phyloP scores from a whole-genome alignment of 1,140 invertebrate species.

The Galleria mellonella region DNA sequence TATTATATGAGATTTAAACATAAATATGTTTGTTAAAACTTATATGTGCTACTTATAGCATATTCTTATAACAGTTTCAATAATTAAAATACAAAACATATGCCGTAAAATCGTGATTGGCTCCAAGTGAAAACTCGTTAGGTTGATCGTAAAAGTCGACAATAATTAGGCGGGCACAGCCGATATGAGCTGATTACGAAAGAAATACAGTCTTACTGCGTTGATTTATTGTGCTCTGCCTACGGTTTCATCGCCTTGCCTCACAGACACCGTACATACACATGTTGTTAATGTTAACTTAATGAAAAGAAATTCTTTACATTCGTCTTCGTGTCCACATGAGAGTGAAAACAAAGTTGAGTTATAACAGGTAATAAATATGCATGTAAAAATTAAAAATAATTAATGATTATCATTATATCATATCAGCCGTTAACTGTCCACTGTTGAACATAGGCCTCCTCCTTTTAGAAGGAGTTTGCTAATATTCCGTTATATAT shows the following conservation, averaged over 20 bases:
- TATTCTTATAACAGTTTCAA: constrained; percentile 8
- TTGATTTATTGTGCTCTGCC: constrained; percentile 61
- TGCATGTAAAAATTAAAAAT: too few relatives aligned
- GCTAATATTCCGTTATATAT: too few relatives aligned
- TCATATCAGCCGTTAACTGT: too few relatives aligned
- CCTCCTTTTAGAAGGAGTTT: too few relatives aligned
- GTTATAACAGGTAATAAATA: background rate
- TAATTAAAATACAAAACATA: constrained; percentile 49
- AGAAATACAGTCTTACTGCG: constrained; percentile 65
- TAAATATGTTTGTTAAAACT: too few relatives aligned
- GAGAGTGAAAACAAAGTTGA: constrained; percentile 13
- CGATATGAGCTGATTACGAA: constrained; percentile 72
- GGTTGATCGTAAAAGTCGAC: constrained; percentile 68
- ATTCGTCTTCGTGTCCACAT: constrained; percentile 29
- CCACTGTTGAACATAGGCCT: too few relatives aligned
- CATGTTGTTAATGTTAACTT: constrained; percentile 36
- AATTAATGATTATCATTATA: too few relatives aligned
- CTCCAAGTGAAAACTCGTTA: constrained; percentile 70
- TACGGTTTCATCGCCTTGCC: constrained; percentile 47
- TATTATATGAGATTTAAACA: too few relatives aligned
- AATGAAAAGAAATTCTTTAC: constrained; percentile 49
- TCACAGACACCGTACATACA: constrained; percentile 18
- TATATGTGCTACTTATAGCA: too few relatives aligned
- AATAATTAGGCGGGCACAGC: constrained; percentile 63
- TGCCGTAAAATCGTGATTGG: constrained; percentile 69